Evolutionary conservation across 2,113 vertebrate species (phyloP).

Genomic region (Lagopus muta): DNA sequence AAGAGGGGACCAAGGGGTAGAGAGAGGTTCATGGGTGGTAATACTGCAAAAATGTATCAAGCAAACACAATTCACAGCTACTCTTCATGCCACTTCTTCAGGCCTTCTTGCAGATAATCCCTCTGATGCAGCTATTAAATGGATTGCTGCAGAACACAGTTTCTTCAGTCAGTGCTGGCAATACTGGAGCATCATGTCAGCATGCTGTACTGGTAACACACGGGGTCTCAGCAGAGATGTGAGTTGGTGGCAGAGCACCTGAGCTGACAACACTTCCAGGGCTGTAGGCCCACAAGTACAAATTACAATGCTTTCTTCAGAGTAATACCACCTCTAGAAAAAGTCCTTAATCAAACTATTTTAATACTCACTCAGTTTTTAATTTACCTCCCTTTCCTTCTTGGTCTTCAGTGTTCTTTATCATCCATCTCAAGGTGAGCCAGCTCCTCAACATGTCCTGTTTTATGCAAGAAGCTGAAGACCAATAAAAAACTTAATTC

Average conservation of each 20-base stretch:
- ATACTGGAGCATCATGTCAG: not conserved
- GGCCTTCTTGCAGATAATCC: not conserved
- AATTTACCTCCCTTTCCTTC: not conserved
- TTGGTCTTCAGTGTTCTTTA: not conserved
- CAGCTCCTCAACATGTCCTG: not conserved
- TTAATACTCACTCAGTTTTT: not conserved
- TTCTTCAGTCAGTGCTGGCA: not conserved
- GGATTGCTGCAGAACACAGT: not conserved
- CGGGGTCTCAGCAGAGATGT: fast-evolving
- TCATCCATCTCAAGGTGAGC: not conserved
- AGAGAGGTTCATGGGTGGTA: too few relatives aligned
- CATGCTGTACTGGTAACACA: not conserved
- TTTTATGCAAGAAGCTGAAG: not conserved
- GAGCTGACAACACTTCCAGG: not conserved
- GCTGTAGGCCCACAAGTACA: not conserved
- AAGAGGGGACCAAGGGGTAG: not conserved
- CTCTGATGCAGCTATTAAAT: not conserved
- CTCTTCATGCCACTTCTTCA: not conserved
- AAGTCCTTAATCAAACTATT: not conserved
- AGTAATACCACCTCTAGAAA: not conserved
- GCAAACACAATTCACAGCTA: not conserved
- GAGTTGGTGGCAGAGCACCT: not conserved
- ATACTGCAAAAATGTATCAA: not conserved
- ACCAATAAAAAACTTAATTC: not conserved
- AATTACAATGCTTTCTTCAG: not conserved